phyloP scores from a whole-genome alignment of 2,888 invertebrate species.

The Balanococcus diminutus region DNA sequence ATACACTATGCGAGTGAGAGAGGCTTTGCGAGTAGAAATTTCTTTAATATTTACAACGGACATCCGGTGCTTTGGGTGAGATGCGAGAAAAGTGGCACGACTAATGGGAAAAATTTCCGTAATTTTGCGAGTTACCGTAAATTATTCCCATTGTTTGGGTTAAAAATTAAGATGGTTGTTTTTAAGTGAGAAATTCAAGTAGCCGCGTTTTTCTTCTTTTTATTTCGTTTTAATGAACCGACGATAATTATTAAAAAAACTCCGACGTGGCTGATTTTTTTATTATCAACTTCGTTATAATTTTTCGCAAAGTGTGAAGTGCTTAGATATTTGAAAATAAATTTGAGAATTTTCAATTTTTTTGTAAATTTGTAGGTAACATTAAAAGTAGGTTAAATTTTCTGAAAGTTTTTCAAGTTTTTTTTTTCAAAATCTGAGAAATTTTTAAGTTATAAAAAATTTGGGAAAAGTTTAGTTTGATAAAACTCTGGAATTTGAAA shows the following conservation, averaged over 20 bases:
- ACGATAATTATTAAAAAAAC: constrained; percentile 8
- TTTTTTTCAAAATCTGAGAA: no score
- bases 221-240: background rate
- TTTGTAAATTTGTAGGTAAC: no score
- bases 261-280: no score
- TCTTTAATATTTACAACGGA: constrained; percentile 27
- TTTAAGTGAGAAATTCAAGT: background rate
- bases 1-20: background rate
- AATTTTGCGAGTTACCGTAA: constrained; percentile 1
- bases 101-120: constrained; percentile 38
- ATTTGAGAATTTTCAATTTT: no score
- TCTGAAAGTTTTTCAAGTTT: no score
- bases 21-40: background rate
- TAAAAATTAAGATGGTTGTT: background rate
- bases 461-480: no score
- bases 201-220: background rate
- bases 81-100: constrained; percentile 21
- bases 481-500: no score
- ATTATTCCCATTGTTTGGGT: constrained; percentile 30
- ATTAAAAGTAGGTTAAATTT: no score
- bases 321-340: no score
- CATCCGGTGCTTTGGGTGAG: constrained; percentile 24
- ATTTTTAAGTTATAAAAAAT: no score
- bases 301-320: no score
- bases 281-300: no score